A percentile compares a stretch with the other conserved stretches of the same genome.
Evolutionary conservation across 2,797 vertebrate species (phyloP).

Genomic region (Falco naumanni): DNA sequence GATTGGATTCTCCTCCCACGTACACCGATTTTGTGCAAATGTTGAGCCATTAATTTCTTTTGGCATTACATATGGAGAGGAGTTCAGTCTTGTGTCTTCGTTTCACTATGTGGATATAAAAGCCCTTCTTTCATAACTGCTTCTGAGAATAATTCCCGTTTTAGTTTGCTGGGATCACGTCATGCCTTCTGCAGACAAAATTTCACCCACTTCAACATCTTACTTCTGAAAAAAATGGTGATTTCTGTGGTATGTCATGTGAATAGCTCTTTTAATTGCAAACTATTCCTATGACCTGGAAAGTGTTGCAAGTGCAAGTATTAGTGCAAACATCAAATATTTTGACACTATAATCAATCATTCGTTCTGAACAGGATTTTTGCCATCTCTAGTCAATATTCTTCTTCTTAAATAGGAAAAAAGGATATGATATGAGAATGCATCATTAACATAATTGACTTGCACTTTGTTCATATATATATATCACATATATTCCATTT

Average conservation of each 20-base stretch:
- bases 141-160: background rate
- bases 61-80: background rate
- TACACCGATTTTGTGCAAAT: background rate
- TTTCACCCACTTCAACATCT: background rate
- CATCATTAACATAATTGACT: background rate
- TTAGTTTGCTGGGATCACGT: background rate
- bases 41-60: background rate
- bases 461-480: background rate
- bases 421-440: background rate
- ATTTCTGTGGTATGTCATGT: slow-evolving; percentile 45
- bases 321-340: background rate
- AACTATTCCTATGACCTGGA: background rate
- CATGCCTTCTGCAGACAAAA: background rate
- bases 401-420: background rate
- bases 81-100: background rate
- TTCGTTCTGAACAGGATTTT: background rate
- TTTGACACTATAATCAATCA: background rate
- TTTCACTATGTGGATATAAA: background rate
- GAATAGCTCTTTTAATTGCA: background rate
- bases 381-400: background rate
- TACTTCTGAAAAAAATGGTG: background rate
- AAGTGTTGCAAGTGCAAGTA: background rate
- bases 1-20: background rate
- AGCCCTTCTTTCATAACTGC: background rate
- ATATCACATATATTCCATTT: background rate